Evolutionary conservation across 2,797 vertebrate species (phyloP), one percentile per base, ranked within the genome.

Genomic region (Natrix natrix): DNA sequence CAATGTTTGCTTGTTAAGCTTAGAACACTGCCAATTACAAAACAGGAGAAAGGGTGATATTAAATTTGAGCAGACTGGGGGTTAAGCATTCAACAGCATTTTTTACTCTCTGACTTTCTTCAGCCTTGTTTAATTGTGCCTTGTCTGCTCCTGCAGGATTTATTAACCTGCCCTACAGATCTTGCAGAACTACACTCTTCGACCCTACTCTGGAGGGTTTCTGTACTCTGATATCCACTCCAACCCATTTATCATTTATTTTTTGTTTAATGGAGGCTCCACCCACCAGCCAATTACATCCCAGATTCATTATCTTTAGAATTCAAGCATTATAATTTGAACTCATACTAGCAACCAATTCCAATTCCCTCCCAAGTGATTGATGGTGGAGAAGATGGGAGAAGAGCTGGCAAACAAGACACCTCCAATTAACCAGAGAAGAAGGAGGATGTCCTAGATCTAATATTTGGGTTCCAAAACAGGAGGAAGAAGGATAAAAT

Each of bases 281-380:
- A 69, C 88, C 86, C 87, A 66, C 86, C 91, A 74, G 59, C 91
- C 86, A 28, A 96, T 87, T 63, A 74, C 52, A 69, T 7, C 66
- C 14, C 48, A 52, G 55, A 22, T 91, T 94, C 90, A 48, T 93
- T 95, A 93, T 43, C 93, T 37, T 4, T 91, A 74, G 92, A 88
- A 93, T 95, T 94, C 92, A 93, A 95, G 95, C 32, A 8, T 87
- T 37, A 55, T 56, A 93, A 88, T 60, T 60, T 91, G 86, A 91
- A 91, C 55, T 56, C 28, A 28, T 16, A 13, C 22, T 16, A 87
- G 26, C 86, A 93, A 88, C 86, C 28, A 60, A 13, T 57, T 88
- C 63, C 37, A 78, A 88, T 91, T 88, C 56, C 63, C 90, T 83
- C 20, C 6, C 26, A 57, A 14, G 5, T 93, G 86, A 91, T 61